Conservation (phyloP, 2,888 invertebrate species). For the Apocheima hispidaria region DNA sequence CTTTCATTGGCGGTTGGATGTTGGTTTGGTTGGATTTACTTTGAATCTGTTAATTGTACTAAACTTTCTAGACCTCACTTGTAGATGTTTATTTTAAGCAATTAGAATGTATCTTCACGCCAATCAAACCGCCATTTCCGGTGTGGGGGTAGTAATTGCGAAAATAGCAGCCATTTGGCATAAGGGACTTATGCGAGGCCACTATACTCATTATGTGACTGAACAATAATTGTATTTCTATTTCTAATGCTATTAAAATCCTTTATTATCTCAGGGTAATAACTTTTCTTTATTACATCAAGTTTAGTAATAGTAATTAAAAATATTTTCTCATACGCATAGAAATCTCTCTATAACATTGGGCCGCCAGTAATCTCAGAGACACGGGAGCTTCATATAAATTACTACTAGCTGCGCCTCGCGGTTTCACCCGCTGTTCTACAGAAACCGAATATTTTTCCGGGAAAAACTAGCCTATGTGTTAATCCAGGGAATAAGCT, state of each 20-base stretch:
- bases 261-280: constrained; percentile 42
- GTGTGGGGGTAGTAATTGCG: constrained; percentile 55
- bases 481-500: too few relatives aligned
- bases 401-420: too few relatives aligned
- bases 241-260: constrained; percentile 50
- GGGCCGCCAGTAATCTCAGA: not conserved
- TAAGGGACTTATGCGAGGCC: constrained; percentile 38
- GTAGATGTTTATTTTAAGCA: constrained; percentile 31
- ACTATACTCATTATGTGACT: constrained; percentile 56
- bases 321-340: constrained; percentile 10
- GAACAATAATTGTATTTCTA: constrained; percentile 59
- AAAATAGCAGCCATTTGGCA: constrained; percentile 53
- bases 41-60: not conserved
- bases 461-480: too few relatives aligned
- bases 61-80: not conserved
- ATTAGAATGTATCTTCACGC: constrained; percentile 53
- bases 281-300: constrained; percentile 40
- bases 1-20: not conserved
- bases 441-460: too few relatives aligned
- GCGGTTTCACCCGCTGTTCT: too few relatives aligned
- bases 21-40: too few relatives aligned
- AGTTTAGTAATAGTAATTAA: constrained; percentile 26
- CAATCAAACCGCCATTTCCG: constrained; percentile 59
- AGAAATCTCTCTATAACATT: not conserved
- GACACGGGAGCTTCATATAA: not conserved